A percentile compares a stretch with the other conserved stretches of the same genome.
Evolutionary conservation across 2,888 invertebrate genomes (phyloP).

Genomic region (Mycalesis mineus): DNA sequence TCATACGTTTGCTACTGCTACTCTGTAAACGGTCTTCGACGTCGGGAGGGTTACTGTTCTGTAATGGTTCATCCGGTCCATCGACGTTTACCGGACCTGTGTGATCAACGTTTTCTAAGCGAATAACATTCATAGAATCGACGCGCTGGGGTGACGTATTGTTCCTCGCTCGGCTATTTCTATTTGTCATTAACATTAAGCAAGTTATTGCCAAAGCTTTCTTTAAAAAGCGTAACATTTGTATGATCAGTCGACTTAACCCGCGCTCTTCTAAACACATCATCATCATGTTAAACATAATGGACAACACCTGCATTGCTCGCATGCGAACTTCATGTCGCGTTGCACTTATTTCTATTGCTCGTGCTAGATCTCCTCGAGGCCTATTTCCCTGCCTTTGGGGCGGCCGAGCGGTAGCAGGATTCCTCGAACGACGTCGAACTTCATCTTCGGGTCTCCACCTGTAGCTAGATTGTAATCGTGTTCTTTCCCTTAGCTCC

Average conservation of each 20-base stretch:
- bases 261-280: slow-evolving; percentile 70
- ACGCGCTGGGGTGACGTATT: slow-evolving; percentile 46
- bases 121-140: slow-evolving; percentile 58
- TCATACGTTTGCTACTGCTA: slow-evolving; percentile 29
- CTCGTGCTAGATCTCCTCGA: slow-evolving; percentile 55
- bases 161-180: slow-evolving; percentile 43
- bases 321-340: slow-evolving; percentile 71
- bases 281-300: slow-evolving; percentile 77
- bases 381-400: slow-evolving; percentile 49
- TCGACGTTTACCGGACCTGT: slow-evolving; percentile 63
- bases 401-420: slow-evolving; percentile 41
- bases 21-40: slow-evolving; percentile 34
- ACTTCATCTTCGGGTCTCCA: slow-evolving; percentile 60
- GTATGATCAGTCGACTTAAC: slow-evolving; percentile 65
- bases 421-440: slow-evolving; percentile 49
- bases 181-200: slow-evolving; percentile 67
- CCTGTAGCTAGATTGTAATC: slow-evolving; percentile 47
- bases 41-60: slow-evolving; percentile 30
- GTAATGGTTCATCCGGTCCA: slow-evolving; percentile 53
- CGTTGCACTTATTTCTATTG: slow-evolving; percentile 64
- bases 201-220: slow-evolving; percentile 69
- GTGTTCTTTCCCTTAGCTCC: no score
- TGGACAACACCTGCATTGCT: slow-evolving; percentile 71
- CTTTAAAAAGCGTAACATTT: slow-evolving; percentile 66
- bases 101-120: slow-evolving; percentile 64